phyloP scores from a whole-genome alignment of 2,888 invertebrate species.

The Drosophila flavopinicola region DNA sequence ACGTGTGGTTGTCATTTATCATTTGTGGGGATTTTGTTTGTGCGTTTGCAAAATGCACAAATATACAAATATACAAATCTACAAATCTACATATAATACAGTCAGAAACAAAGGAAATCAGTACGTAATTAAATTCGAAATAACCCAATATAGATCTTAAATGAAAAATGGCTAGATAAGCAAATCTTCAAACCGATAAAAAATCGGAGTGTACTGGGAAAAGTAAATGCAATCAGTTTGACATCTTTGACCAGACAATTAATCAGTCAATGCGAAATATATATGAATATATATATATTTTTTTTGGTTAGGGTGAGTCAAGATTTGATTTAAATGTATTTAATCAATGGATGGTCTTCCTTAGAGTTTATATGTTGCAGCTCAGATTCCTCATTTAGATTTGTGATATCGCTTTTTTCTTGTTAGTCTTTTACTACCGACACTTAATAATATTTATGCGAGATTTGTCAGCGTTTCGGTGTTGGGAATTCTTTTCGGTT shows the following conservation, averaged over 20 bases:
- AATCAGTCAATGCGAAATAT: not conserved
- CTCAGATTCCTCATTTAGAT: too few relatives aligned
- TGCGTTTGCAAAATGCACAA: not conserved
- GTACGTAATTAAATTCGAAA: not conserved
- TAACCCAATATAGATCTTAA: not conserved
- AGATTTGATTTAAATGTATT: not conserved
- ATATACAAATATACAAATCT: too few relatives aligned
- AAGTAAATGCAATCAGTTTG: constrained; percentile 6
- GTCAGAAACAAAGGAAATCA: not conserved
- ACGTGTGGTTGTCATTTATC: constrained; percentile 13
- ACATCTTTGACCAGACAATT: not conserved
- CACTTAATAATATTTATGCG: too few relatives aligned
- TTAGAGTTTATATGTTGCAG: too few relatives aligned
- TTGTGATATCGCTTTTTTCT: too few relatives aligned
- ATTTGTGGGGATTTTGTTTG: constrained; percentile 7
- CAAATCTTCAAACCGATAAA: not conserved
- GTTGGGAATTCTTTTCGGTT: too few relatives aligned
- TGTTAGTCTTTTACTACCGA: too few relatives aligned
- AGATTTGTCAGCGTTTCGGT: too few relatives aligned
- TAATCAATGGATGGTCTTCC: too few relatives aligned
- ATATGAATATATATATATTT: not conserved
- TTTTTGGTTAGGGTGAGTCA: not conserved
- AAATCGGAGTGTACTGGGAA: not conserved
- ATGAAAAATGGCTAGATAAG: not conserved
- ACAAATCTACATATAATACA: constrained; percentile 7